A percentile compares a stretch with the other conserved stretches of the same genome.
Conservation (phyloP, 2,888 invertebrate genomes). For the Spicauda simplicius region DNA sequence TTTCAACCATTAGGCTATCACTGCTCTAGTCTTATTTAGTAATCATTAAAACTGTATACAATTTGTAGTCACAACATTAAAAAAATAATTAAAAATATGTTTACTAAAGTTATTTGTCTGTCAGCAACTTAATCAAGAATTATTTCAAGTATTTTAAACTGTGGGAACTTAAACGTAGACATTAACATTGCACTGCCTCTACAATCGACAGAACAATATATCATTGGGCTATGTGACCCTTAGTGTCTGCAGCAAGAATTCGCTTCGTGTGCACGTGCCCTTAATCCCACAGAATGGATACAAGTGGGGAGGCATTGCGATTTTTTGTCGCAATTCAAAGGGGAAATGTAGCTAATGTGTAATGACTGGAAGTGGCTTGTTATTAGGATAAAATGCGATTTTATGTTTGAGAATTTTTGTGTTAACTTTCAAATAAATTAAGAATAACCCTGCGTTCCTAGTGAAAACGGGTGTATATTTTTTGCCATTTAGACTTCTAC, state of each 20-base stretch:
- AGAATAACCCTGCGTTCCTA: too few species aligned
- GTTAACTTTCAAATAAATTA: too few species aligned
- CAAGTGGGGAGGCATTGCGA: conserved; percentile 44
- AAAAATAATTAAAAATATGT: too few species aligned
- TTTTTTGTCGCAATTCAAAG: conserved; percentile 48
- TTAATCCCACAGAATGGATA: conserved; percentile 49
- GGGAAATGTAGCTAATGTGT: conserved; percentile 40
- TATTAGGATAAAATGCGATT: not conserved
- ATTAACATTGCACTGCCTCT: not conserved
- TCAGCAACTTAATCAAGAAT: too few species aligned
- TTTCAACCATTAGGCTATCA: too few species aligned
- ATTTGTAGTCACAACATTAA: too few species aligned
- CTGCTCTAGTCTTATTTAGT: too few species aligned
- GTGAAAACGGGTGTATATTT: too few species aligned
- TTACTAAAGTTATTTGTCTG: too few species aligned
- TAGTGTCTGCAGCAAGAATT: conserved; percentile 42
- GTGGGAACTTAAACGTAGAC: not conserved
- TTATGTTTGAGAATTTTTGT: not conserved
- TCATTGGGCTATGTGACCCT: conserved; percentile 15
- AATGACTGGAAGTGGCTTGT: conserved; percentile 27
- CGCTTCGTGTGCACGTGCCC: conserved; percentile 53
- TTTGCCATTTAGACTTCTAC: too few species aligned
- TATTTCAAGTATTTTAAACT: too few species aligned
- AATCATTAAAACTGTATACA: too few species aligned
- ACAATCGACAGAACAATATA: conserved; percentile 10